A percentile compares a stretch with the other conserved stretches of the same genome.
Evolutionary conservation across 2,888 invertebrate genomes (phyloP).

Genomic region (Orthosia incerta): DNA sequence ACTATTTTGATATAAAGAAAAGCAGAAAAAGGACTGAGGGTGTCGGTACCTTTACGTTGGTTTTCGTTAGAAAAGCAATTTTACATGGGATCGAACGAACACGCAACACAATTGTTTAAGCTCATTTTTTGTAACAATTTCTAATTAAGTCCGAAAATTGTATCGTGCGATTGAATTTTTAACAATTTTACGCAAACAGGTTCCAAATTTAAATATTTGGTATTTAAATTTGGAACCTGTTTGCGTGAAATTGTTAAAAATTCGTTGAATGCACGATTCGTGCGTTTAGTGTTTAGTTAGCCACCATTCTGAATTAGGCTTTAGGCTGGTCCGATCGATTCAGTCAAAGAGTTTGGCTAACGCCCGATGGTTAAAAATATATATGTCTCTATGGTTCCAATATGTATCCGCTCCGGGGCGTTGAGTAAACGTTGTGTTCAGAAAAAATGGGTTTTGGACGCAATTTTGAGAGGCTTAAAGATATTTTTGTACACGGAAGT

Average conservation of each 20-base stretch:
- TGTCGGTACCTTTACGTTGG: no score
- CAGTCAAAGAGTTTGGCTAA: neutral
- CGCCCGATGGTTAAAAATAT: slow-evolving; percentile 5
- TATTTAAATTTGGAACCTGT: no score
- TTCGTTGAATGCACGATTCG: neutral
- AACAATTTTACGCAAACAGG: neutral
- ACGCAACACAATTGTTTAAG: neutral
- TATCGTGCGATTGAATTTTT: neutral
- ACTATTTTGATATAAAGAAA: neutral
- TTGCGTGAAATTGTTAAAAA: no score
- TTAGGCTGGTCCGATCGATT: neutral
- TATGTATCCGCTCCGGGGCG: neutral
- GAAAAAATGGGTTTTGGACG: neutral
- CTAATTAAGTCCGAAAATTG: neutral
- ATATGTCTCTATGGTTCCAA: neutral
- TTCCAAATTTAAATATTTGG: slow-evolving; percentile 24
- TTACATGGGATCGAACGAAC: neutral
- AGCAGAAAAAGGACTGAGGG: neutral
- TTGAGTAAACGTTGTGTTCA: neutral
- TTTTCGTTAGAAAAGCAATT: neutral
- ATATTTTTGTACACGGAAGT: neutral
- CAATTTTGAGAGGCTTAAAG: neutral
- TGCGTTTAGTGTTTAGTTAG: slow-evolving; percentile 10
- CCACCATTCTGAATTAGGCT: neutral
- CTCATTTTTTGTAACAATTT: neutral